Evolutionary conservation across 2,888 invertebrate genomes (phyloP), one percentile per base, ranked within the genome.

Genomic region (Ditylenchus weischeri): DNA sequence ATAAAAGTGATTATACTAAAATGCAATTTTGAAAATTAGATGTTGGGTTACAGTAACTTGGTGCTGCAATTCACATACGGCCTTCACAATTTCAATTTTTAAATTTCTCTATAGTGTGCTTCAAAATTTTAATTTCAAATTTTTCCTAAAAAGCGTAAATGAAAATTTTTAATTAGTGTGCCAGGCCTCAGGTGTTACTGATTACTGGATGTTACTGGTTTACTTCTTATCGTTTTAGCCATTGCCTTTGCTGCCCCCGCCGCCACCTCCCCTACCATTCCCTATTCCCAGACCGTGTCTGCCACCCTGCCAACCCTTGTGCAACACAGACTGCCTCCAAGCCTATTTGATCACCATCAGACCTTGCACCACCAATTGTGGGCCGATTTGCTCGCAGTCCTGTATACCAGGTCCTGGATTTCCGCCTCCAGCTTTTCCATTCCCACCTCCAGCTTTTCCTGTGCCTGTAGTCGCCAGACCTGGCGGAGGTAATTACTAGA

Each of bases 361-460:
- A 36, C 43, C 59, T 4, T 43, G 54, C 54, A 29, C 54, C 23
- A 23, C 54, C 21, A 29, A 29, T 7, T 54, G 54, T 29, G 54
- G 54, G 23, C 54, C 54, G 2, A 23, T 54, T 54, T 54, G 54
- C n/a, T 29, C 47, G 1, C 49, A 49, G 15, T 18, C 65, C 18
- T 58, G 59, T 21, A 19, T 50, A 13, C 62, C 62, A 7, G 21
- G 35, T 19, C 68, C 60, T 8, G 66, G 51, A 23, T 47, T 29
- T 10, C 67, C 68, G 15, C 57, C 36, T 5, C 69, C 69, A n/a
- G 61, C 57, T 35, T 62, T 48, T 19, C 65, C 66, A 43, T 54
- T 57, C 29, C 29, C 29, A 38, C 62, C 66, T 29, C 35, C 36
- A 35, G 47, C 29, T 29, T 29, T 58, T 11, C 63, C 65, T 47